phyloP scores from a whole-genome alignment of 2,113 vertebrate species.

The Aspiorhynchus laticeps region DNA sequence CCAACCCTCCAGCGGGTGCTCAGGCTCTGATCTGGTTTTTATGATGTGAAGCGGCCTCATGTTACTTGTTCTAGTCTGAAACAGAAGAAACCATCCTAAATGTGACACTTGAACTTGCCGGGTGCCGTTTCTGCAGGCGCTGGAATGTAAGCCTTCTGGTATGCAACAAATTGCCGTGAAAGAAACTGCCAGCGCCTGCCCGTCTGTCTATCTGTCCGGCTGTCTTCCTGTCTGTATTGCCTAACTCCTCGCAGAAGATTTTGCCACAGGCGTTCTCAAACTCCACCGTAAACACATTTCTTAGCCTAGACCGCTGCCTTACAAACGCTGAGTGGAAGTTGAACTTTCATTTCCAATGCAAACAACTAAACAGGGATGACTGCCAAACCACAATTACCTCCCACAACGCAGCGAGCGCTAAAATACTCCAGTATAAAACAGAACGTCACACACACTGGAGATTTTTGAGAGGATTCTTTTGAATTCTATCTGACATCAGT shows the following conservation, averaged over 20 bases:
- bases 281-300: conserved; percentile 15
- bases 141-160: conserved; percentile 70
- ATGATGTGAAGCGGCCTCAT: conserved; percentile 59
- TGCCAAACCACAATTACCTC: conserved; percentile 53
- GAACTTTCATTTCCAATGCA: conserved; percentile 28
- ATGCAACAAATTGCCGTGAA: conserved; percentile 64
- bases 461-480: neutral
- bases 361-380: conserved; percentile 46
- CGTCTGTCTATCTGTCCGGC: neutral
- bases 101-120: conserved; percentile 75
- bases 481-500: neutral
- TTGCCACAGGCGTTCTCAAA: conserved; percentile 29
- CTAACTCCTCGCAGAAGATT: conserved; percentile 3
- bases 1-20: conserved; percentile 26
- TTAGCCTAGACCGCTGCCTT: neutral
- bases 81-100: conserved; percentile 69
- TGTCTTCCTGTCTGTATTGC: conserved; percentile 29
- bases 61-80: conserved; percentile 58
- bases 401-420: conserved; percentile 36
- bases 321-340: neutral
- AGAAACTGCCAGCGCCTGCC: conserved; percentile 45
- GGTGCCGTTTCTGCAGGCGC: conserved; percentile 60
- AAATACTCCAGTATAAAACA: conserved; percentile 25
- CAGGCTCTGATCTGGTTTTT: conserved; percentile 52
- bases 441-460: neutral